These are phyloP conservation scores for Rattus rattus DNA, from an alignment of 2,113 vertebrate species.

Conservation along the genomic window DNA sequence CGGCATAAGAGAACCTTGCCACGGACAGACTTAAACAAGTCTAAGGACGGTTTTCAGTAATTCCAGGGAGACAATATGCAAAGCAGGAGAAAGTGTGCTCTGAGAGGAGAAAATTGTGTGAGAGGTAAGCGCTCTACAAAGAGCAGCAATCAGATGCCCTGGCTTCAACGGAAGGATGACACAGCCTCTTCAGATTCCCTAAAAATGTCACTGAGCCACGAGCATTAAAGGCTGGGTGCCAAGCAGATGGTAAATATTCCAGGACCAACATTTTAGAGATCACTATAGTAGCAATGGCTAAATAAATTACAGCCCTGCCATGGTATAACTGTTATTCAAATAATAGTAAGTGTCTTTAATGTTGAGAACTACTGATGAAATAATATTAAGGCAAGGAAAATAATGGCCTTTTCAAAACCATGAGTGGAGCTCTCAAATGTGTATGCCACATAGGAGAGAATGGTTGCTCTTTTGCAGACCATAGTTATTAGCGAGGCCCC, in stretches of 20 bases:
- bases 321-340: background rate
- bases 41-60: slow-evolving; percentile 70
- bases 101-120: slow-evolving; percentile 20
- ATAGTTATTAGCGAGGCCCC: background rate
- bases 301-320: background rate
- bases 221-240: background rate
- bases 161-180: background rate
- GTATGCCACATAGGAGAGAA: background rate
- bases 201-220: background rate
- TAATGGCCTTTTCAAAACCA: background rate
- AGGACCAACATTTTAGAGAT: background rate
- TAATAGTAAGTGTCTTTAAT: background rate
- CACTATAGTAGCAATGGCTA: background rate
- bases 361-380: slow-evolving; percentile 12
- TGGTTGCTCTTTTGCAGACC: background rate
- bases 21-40: slow-evolving; percentile 61
- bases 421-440: background rate
- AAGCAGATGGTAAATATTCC: background rate
- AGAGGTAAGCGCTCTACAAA: slow-evolving; percentile 20
- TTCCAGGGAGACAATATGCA: slow-evolving; percentile 63
- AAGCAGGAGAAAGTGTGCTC: slow-evolving; percentile 65
- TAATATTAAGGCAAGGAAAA: background rate
- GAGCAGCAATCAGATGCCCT: slow-evolving; percentile 16
- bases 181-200: background rate
- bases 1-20: slow-evolving; percentile 31